Percentiles rank a stretch among this genome's conserved stretches.
Evolutionary conservation across 2,888 invertebrate species (phyloP).

Genomic region (Brachyptera risi): DNA sequence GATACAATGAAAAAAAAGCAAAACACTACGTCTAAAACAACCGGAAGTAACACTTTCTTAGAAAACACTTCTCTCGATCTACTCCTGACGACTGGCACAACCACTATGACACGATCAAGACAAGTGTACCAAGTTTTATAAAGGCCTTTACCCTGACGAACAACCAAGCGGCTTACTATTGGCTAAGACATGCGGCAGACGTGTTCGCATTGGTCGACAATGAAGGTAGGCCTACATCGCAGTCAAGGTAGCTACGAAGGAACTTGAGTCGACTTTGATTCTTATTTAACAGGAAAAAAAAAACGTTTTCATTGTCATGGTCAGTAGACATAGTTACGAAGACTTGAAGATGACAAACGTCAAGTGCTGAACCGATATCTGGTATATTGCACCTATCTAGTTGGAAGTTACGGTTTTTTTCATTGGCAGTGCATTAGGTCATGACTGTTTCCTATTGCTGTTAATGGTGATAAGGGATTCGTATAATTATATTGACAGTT

Average conservation of each 20-base stretch:
- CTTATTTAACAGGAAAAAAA: neutral
- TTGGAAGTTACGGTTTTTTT: neutral
- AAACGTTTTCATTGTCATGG: neutral
- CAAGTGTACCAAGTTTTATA: neutral
- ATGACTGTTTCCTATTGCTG: neutral
- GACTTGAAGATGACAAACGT: neutral
- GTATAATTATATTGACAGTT: no score
- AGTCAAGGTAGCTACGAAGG: conserved; percentile 1
- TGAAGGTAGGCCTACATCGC: neutral
- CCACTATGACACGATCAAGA: neutral
- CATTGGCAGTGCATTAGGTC: neutral
- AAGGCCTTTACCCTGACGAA: neutral
- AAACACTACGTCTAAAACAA: neutral
- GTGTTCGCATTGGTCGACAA: neutral
- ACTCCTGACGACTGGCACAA: neutral
- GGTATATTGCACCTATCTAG: neutral
- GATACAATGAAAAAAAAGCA: neutral
- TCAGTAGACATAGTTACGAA: neutral
- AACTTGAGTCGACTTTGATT: neutral
- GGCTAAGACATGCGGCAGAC: neutral
- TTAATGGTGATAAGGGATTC: no score
- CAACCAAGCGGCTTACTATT: neutral
- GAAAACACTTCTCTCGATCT: neutral
- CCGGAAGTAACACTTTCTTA: neutral
- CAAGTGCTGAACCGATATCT: neutral